Conservation (phyloP, 1,140 invertebrate species). For the Samia ricini region DNA sequence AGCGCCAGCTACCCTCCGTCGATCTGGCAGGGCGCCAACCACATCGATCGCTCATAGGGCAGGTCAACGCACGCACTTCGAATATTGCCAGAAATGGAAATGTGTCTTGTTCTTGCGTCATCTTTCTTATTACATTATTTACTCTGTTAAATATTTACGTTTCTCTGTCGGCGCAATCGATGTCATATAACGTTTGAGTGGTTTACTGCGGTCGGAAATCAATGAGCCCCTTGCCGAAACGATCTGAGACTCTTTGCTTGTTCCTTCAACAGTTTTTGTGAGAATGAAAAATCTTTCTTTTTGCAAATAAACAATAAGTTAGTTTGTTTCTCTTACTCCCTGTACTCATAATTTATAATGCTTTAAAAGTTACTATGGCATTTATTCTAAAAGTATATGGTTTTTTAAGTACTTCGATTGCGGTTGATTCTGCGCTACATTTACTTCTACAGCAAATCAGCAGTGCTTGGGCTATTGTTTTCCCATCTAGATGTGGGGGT, state of each 20-base stretch:
- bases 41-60: conserved; percentile 26
- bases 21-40: conserved; percentile 21
- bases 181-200: background rate
- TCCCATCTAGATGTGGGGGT: too few species aligned
- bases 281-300: too few species aligned
- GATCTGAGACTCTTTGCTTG: background rate
- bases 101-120: conserved; percentile 8
- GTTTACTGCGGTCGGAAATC: background rate
- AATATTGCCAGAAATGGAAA: conserved; percentile 17
- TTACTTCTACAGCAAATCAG: too few species aligned
- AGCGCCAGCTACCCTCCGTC: conserved; percentile 19
- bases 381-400: too few species aligned
- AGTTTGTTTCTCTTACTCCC: too few species aligned
- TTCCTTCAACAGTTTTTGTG: background rate
- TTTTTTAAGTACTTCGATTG: too few species aligned
- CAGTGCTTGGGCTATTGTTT: too few species aligned
- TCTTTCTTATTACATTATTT: conserved; percentile 4
- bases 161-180: background rate
- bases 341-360: too few species aligned
- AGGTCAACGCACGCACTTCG: conserved; percentile 22
- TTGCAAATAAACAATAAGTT: too few species aligned
- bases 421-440: too few species aligned
- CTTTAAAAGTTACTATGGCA: too few species aligned
- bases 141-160: background rate
- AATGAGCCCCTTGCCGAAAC: background rate